Conservation (phyloP, 1,140 invertebrate species). For the Rhagoletis pomonella region DNA sequence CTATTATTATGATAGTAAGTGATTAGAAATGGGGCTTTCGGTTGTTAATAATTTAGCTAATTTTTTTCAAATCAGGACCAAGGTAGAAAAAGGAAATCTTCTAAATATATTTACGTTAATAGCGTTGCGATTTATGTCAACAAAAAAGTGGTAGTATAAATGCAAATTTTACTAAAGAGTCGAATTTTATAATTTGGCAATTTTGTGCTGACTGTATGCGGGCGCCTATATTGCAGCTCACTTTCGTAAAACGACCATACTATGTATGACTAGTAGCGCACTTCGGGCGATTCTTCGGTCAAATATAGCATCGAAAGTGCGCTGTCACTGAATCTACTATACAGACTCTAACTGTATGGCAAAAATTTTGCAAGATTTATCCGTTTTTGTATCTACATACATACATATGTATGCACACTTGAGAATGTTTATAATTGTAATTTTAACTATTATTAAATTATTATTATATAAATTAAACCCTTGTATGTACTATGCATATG, state of each 20-base stretch:
- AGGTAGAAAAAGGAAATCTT: neutral
- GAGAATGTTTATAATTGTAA: neutral
- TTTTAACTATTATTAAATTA: too few species aligned
- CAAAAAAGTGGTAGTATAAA: neutral
- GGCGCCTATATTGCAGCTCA: conserved; percentile 62
- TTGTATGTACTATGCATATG: too few species aligned
- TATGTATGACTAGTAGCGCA: neutral
- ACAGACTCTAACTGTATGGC: conserved; percentile 23
- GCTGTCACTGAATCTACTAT: neutral
- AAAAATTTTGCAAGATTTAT: neutral
- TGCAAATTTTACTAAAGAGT: conserved; percentile 52
- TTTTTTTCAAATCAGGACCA: neutral
- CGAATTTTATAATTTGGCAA: conserved; percentile 62
- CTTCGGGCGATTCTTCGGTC: conserved; percentile 8
- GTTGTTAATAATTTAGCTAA: neutral
- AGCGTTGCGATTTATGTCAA: neutral
- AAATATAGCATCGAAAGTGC: conserved; percentile 1
- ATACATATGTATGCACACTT: neutral
- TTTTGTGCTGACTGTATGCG: conserved; percentile 71
- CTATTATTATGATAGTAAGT: conserved; percentile 99
- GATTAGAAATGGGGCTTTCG: neutral
- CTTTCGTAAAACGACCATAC: conserved; percentile 62
- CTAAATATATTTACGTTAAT: neutral
- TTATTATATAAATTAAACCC: too few species aligned
- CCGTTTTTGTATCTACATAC: conserved; percentile 3